Evolutionary conservation across 2,888 invertebrate genomes (phyloP).

Genomic region (Eurois occulta): DNA sequence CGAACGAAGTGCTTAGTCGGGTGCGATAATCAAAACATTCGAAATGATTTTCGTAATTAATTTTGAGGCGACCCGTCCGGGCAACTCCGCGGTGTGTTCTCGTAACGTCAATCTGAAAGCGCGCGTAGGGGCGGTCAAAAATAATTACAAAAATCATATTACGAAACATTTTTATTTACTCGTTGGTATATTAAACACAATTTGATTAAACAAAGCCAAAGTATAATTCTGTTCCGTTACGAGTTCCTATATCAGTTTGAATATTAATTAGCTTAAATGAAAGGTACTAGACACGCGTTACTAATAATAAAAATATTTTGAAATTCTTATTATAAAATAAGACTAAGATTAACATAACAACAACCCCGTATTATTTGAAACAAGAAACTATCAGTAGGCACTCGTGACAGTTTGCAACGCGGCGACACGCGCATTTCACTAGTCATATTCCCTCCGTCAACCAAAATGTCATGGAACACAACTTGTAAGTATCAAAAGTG

Average conservation of each 20-base stretch:
- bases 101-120: conserved; percentile 82
- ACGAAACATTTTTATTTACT: conserved; percentile 90
- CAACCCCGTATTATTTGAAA: conserved; percentile 85
- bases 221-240: conserved; percentile 82
- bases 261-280: conserved; percentile 86
- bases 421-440: conserved; percentile 16
- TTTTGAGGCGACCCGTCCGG: conserved; percentile 86
- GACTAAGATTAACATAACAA: conserved; percentile 88
- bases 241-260: conserved; percentile 84
- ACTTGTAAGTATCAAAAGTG: conserved; percentile 77
- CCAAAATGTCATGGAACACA: conserved; percentile 70
- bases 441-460: conserved; percentile 43
- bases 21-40: conserved; percentile 63
- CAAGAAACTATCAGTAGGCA: conserved; percentile 73
- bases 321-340: conserved; percentile 86
- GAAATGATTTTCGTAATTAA: conserved; percentile 89
- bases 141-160: conserved; percentile 91
- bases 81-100: conserved; percentile 84
- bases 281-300: conserved; percentile 85
- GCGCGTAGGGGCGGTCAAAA: conserved; percentile 85
- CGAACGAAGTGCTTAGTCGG: conserved; percentile 82
- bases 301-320: conserved; percentile 85
- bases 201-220: conserved; percentile 89
- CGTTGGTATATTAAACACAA: conserved; percentile 90
- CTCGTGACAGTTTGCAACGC: conserved; percentile 58